Evolutionary conservation across 1,140 invertebrate genomes (phyloP), one percentile per base, ranked within the genome.

Genomic region (Armadillidium nasatum): DNA sequence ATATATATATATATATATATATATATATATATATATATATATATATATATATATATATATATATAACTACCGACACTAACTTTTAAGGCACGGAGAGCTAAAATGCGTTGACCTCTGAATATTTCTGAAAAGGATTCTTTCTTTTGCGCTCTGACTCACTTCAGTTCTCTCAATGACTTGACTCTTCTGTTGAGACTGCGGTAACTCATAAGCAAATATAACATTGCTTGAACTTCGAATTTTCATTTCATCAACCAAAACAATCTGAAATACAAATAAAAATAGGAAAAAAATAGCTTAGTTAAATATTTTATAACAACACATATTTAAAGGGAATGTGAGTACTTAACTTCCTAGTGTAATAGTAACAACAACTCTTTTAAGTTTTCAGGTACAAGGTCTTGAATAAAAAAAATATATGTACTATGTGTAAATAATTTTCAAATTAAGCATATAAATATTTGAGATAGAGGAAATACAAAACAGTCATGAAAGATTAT

Each of bases 151-250:
- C 44, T 75, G 74, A 33, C 68, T 79, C n/a, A 74, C 60, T 44
- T 73, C 11, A 13, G 11, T 2, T 19, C 50, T 19, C 50, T 60
- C 50, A 13, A 19, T 60, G 19, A 75, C 46, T 74, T 76, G 11
- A 77, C 71, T 67, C 76, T 73, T 71, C 73, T 75, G n/a, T 60
- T 19, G 75, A 10, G 79, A 81, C 44, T 84, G 83, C 22, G 87
- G 86, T 60, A 88, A 79, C 81, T 88, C 87, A 79, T 88, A 88
- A 13, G 86, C 86, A 83, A 87, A 88, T 54, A 88, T 82, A 13
- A 82, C 83, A 46, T 84, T 85, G 21, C 74, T 74, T 44, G 74
- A 75, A 13, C 68, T 46, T 44, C 77, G 67, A 44, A 78, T 74
- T 19, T 74, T 70, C 10, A 71, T 74, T 21, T 78, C 77, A 76